These are phyloP conservation scores for Scaptomyza hsui DNA, from an alignment of 1,140 invertebrate species.

Conservation along the genomic window DNA sequence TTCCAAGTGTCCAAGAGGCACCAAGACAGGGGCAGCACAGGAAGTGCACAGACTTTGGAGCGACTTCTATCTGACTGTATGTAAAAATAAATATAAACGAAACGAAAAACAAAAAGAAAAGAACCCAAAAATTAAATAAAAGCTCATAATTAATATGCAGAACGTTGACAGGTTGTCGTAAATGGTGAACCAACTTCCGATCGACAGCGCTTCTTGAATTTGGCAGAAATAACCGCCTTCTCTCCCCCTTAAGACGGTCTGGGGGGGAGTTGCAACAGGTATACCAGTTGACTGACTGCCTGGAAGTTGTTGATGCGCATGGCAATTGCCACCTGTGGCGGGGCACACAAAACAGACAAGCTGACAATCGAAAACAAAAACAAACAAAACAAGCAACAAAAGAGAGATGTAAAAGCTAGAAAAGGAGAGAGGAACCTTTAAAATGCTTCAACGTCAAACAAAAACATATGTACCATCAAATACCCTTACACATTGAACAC, in stretches of 20 bases:
- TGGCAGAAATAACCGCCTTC: conserved; percentile 19
- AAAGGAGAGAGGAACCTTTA: not conserved
- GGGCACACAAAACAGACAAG: conserved; percentile 23
- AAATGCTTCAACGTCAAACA: no score
- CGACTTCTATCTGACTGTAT: conserved; percentile 28
- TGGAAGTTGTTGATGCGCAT: conserved; percentile 63
- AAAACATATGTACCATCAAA: no score
- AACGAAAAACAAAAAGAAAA: conserved; percentile 7
- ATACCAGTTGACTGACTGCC: conserved; percentile 12
- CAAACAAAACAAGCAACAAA: not conserved
- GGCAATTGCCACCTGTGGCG: conserved; percentile 71
- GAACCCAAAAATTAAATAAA: conserved; percentile 1
- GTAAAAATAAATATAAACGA: conserved; percentile 13
- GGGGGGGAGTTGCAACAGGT: conserved; percentile 1
- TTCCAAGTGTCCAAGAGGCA: conserved; percentile 31
- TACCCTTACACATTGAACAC: no score
- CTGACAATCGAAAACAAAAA: conserved; percentile 8
- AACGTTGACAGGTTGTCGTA: conserved; percentile 72
- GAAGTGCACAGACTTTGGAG: conserved; percentile 50
- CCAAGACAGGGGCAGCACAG: conserved; percentile 21
- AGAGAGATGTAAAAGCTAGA: not conserved
- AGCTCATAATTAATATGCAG: conserved; percentile 68
- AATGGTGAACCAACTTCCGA: conserved; percentile 72
- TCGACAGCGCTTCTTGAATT: conserved; percentile 47
- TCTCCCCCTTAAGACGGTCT: not conserved